Percentiles rank a stretch among this genome's conserved stretches.
Conservation (phyloP, 1,140 invertebrate species). For the Copidosoma floridanum region DNA sequence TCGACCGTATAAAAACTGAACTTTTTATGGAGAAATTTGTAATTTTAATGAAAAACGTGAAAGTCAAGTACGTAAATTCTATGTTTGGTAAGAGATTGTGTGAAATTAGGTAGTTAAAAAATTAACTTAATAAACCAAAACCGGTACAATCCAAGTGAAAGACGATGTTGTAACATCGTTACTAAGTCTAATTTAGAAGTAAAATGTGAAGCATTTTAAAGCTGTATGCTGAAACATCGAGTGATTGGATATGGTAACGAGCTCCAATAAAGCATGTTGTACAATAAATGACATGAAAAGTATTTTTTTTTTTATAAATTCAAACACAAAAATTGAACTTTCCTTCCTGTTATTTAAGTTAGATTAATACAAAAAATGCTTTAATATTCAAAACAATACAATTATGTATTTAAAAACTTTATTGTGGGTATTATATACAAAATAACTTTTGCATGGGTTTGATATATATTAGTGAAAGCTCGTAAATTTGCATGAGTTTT, state of each 20-base stretch:
- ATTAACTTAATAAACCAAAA: slow-evolving; percentile 1
- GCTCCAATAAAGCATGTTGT: slow-evolving; percentile 30
- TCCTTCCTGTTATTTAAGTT: slow-evolving; percentile 9
- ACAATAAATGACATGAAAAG: slow-evolving; percentile 18
- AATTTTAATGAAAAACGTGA: not conserved
- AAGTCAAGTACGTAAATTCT: too few species aligned
- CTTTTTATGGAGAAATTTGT: slow-evolving; percentile 11
- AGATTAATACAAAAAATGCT: slow-evolving; percentile 7
- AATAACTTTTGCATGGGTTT: too few species aligned
- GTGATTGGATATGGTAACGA: slow-evolving; percentile 25
- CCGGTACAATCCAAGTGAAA: too few species aligned
- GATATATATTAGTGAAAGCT: too few species aligned
- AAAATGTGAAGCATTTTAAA: slow-evolving; percentile 22
- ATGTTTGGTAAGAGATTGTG: not conserved
- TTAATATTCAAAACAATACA: too few species aligned
- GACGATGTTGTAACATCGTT: slow-evolving; percentile 13
- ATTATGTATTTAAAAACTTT: too few species aligned
- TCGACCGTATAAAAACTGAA: not conserved
- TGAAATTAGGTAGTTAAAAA: slow-evolving; percentile 6
- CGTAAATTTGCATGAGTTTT: too few species aligned
- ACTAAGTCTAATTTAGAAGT: slow-evolving; percentile 12
- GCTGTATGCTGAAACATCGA: slow-evolving; percentile 19
- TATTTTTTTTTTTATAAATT: slow-evolving; percentile 17
- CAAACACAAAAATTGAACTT: not conserved
- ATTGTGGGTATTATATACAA: too few species aligned